Conservation (phyloP, 2,888 invertebrate species). For the Eilema griseolum region DNA sequence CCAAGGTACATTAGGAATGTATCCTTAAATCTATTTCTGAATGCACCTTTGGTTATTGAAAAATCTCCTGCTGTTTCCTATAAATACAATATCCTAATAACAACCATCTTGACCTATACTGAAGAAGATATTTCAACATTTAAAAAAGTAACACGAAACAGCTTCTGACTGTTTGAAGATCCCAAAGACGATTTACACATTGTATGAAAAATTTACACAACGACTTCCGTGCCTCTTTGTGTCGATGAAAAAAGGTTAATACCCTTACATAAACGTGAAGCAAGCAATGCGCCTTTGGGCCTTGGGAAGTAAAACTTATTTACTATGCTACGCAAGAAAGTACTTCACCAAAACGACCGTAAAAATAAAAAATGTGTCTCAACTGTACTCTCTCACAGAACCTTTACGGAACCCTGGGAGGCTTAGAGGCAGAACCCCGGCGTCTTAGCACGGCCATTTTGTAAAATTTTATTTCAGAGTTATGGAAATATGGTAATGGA, state of each 20-base stretch:
- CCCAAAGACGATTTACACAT: neutral
- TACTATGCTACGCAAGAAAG: slow-evolving; percentile 41
- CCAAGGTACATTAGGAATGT: too few species aligned
- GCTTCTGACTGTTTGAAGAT: neutral
- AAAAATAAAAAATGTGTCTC: slow-evolving; percentile 51
- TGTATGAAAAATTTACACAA: neutral
- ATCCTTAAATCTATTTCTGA: too few species aligned
- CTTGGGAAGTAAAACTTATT: slow-evolving; percentile 44
- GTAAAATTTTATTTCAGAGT: slow-evolving; percentile 20
- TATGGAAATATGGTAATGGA: slow-evolving; percentile 11
- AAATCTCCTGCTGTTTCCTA: too few species aligned
- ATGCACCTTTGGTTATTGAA: too few species aligned
- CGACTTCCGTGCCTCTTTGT: neutral
- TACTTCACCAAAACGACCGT: slow-evolving; percentile 33
- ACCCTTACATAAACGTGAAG: neutral
- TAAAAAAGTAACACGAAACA: neutral
- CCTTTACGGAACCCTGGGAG: neutral
- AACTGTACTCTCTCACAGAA: slow-evolving; percentile 18
- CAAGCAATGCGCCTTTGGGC: slow-evolving; percentile 24
- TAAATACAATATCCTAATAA: too few species aligned
- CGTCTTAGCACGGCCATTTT: slow-evolving; percentile 10
- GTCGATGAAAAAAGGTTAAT: neutral
- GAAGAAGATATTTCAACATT: too few species aligned
- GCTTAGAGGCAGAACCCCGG: neutral
- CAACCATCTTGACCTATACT: too few species aligned